A percentile compares a stretch with the other conserved stretches of the same genome.
Evolutionary conservation across 2,113 vertebrate genomes (phyloP).

Genomic region (Phyllopteryx taeniolatus): DNA sequence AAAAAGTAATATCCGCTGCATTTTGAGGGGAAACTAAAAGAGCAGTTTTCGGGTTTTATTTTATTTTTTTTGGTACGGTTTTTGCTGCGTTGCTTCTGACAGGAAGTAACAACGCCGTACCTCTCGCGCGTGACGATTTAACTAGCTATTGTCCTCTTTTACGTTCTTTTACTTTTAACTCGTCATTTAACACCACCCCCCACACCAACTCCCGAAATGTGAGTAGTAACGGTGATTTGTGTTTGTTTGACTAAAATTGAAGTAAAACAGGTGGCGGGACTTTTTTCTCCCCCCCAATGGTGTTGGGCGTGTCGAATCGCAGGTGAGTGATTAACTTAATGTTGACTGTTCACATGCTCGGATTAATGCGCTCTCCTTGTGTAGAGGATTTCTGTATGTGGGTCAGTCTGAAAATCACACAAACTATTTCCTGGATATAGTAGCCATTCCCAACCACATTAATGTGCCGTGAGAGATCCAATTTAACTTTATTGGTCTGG

Average conservation of each 20-base stretch:
- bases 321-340: slow-evolving; percentile 37
- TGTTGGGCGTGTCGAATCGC: slow-evolving; percentile 42
- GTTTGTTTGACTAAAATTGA: neutral
- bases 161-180: neutral
- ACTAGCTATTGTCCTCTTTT: neutral
- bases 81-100: neutral
- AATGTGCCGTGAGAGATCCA: no score
- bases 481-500: no score
- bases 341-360: neutral
- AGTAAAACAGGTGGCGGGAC: slow-evolving; percentile 27
- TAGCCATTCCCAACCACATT: neutral
- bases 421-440: neutral
- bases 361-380: neutral
- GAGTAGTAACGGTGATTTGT: neutral
- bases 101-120: neutral
- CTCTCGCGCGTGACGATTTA: no score
- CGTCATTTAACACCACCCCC: fast-evolving
- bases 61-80: neutral
- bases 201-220: neutral
- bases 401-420: neutral
- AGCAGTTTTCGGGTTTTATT: no score
- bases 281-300: neutral
- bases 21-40: neutral
- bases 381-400: neutral
- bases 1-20: neutral